Conservation (phyloP, 2,113 vertebrate species). For the Riparia riparia region DNA sequence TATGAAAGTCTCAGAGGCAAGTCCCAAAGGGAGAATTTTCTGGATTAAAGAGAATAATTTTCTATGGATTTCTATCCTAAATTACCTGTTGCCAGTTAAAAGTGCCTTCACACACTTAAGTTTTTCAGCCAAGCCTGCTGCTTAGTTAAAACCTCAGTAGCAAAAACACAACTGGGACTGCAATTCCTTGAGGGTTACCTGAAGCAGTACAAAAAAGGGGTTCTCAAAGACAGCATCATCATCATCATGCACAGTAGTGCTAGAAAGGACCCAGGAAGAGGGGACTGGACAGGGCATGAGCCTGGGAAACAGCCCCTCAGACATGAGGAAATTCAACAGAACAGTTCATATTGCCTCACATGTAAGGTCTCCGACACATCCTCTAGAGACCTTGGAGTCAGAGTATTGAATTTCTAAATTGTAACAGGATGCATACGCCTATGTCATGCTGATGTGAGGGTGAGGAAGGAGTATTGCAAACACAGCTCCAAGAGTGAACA, state of each 20-base stretch:
- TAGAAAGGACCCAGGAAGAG: neutral
- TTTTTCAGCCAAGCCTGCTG: slow-evolving; percentile 35
- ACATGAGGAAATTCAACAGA: neutral
- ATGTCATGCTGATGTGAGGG: neutral
- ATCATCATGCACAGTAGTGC: neutral
- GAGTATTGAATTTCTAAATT: neutral
- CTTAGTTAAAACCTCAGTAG: slow-evolving; percentile 26
- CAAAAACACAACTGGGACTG: neutral
- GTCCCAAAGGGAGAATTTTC: slow-evolving; percentile 18
- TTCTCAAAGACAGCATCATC: neutral
- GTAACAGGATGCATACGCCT: neutral
- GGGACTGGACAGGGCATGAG: neutral
- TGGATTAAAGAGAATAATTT: slow-evolving; percentile 37
- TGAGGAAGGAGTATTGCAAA: slow-evolving; percentile 18
- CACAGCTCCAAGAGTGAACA: neutral
- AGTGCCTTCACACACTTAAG: neutral
- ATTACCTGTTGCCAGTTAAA: slow-evolving; percentile 19
- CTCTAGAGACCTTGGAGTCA: neutral
- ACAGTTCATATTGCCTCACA: neutral
- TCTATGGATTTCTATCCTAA: neutral
- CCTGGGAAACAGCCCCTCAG: neutral
- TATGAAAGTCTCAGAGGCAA: neutral
- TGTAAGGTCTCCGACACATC: neutral
- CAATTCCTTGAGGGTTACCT: neutral
- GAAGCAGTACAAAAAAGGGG: neutral